Conservation (phyloP, 2,888 invertebrate genomes). For the Chamaedrilus cognettii region DNA sequence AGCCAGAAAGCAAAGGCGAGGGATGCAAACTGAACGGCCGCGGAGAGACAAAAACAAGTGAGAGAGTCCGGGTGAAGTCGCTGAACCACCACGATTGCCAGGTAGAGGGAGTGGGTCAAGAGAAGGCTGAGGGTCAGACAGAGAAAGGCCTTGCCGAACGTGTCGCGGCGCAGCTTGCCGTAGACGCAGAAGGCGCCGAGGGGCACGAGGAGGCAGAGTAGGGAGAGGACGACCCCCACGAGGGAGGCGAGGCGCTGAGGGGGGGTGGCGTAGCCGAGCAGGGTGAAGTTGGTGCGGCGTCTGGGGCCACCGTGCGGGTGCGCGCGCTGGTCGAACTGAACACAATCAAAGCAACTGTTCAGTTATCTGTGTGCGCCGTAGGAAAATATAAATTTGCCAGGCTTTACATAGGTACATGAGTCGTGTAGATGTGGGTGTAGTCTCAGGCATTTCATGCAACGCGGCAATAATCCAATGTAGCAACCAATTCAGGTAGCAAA, state of each 20-base stretch:
- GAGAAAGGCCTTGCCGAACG: constrained; percentile 9
- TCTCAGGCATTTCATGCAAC: too few species aligned
- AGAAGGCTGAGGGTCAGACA: constrained; percentile 7
- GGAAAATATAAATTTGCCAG: too few species aligned
- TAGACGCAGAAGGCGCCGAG: background rate
- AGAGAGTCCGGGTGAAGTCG: background rate
- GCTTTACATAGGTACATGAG: too few species aligned
- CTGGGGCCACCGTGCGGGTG: background rate
- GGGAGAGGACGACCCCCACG: background rate
- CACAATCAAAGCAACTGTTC: too few species aligned
- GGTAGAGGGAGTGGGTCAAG: constrained; percentile 7
- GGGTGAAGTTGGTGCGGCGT: background rate
- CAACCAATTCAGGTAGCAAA: too few species aligned
- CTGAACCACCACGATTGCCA: background rate
- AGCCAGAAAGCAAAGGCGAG: constrained; percentile 17
- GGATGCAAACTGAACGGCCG: constrained; percentile 8
- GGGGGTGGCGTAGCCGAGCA: background rate
- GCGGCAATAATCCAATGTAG: too few species aligned
- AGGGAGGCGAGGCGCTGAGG: background rate
- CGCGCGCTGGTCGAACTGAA: too few species aligned
- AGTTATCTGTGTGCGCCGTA: too few species aligned
- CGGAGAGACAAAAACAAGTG: constrained; percentile 8
- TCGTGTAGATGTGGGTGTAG: too few species aligned
- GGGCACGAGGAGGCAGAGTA: constrained; percentile 4
- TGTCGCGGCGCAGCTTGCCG: background rate